Conservation (phyloP, 2,113 vertebrate species). For the Xenus cinereus region DNA sequence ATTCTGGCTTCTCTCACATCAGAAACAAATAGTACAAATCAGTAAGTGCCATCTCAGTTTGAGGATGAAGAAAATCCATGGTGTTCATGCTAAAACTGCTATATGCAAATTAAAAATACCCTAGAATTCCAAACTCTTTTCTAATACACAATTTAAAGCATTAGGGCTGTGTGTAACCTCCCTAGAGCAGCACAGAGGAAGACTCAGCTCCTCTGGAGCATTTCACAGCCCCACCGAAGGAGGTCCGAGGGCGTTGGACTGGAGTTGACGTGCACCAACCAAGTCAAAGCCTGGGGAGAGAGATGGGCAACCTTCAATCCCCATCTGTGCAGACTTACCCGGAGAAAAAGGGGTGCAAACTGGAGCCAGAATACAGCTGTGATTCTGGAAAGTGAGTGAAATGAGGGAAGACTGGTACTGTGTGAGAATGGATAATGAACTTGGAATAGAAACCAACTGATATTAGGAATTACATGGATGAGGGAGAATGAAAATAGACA, state of each 20-base stretch:
- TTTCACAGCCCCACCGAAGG: not conserved
- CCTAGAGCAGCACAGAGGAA: not conserved
- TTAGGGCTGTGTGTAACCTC: not conserved
- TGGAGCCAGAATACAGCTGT: not conserved
- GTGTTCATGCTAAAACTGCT: not conserved
- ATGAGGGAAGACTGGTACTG: not conserved
- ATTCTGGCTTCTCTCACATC: not conserved
- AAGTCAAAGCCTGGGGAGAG: not conserved
- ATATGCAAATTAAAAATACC: not conserved
- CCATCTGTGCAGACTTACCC: not conserved
- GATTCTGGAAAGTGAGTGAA: not conserved
- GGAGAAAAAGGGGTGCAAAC: not conserved
- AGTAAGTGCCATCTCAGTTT: not conserved
- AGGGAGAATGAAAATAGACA: not conserved
- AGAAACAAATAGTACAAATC: not conserved
- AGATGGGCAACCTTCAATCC: not conserved
- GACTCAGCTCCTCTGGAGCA: not conserved
- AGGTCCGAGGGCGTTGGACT: not conserved
- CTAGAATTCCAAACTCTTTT: not conserved
- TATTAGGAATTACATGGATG: not conserved
- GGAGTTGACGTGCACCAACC: not conserved
- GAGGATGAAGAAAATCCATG: not conserved
- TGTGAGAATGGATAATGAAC: not conserved
- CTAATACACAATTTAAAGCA: not conserved
- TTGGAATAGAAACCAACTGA: not conserved